These are phyloP conservation scores for Idris sp. DNA, from an alignment of 1,140 invertebrate species.

Conservation along the genomic window DNA sequence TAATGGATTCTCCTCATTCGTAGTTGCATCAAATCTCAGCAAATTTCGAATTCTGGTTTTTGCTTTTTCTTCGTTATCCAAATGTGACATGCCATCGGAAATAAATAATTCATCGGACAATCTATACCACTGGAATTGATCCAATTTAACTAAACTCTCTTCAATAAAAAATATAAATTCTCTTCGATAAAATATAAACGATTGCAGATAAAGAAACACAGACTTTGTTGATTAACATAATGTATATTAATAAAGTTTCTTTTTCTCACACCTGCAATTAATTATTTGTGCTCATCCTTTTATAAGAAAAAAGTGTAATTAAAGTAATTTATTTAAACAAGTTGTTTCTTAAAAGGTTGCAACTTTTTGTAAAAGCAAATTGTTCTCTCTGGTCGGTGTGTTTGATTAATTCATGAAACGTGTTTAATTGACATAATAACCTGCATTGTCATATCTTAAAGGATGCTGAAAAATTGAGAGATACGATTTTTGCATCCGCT, in stretches of 20 bases:
- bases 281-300: too few species aligned
- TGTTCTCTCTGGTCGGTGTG: slow-evolving; percentile 11
- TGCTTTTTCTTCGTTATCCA: slow-evolving; percentile 28
- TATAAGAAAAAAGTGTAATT: too few species aligned
- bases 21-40: slow-evolving; percentile 7
- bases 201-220: not conserved
- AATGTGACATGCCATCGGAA: slow-evolving; percentile 35
- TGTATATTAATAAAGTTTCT: too few species aligned
- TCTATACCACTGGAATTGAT: slow-evolving; percentile 24
- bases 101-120: slow-evolving; percentile 51
- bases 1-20: too few species aligned
- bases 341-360: not conserved
- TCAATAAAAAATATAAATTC: too few species aligned
- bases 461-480: too few species aligned
- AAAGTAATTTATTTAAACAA: not conserved
- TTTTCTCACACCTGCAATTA: too few species aligned
- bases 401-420: slow-evolving; percentile 53
- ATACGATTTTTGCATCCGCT: slow-evolving; percentile 11
- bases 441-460: too few species aligned
- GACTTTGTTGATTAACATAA: not conserved
- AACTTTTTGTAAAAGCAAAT: slow-evolving; percentile 17
- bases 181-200: too few species aligned
- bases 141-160: slow-evolving; percentile 1
- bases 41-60: slow-evolving; percentile 22
- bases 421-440: slow-evolving; percentile 52